Evolutionary conservation across 53 echinoderm and acorn worm genomes (phyloP).

Genomic region (Arbacia lixula): DNA sequence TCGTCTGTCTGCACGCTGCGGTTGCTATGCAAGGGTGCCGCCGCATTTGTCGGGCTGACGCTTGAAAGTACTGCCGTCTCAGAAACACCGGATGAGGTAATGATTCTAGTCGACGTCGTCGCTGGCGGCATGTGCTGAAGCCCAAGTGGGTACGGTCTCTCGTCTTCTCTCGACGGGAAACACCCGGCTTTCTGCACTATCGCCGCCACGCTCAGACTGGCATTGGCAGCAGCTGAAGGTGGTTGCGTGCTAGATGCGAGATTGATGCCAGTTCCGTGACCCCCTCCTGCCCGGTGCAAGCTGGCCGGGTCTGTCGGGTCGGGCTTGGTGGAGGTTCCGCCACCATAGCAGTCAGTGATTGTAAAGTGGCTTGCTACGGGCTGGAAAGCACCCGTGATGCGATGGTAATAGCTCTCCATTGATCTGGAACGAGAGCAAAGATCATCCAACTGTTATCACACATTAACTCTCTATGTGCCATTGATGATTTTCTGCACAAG

Average conservation of each 20-base stretch:
- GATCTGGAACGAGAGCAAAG: neutral
- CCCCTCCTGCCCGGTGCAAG: neutral
- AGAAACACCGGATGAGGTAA: slow-evolving; percentile 3
- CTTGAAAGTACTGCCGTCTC: neutral
- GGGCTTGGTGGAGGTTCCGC: slow-evolving; percentile 8
- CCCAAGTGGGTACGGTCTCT: neutral
- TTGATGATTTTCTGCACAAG: no score
- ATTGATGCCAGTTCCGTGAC: no score
- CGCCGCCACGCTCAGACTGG: slow-evolving; percentile 20
- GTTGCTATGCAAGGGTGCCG: slow-evolving; percentile 11
- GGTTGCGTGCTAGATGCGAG: neutral
- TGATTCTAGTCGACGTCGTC: neutral
- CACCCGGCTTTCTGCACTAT: slow-evolving; percentile 34
- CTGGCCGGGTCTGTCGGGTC: neutral
- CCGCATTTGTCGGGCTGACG: neutral
- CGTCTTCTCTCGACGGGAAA: slow-evolving; percentile 20
- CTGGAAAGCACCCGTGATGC: slow-evolving; percentile 7
- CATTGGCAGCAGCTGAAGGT: neutral
- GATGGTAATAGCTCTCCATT: slow-evolving; percentile 25
- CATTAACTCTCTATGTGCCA: no score
- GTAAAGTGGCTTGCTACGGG: neutral
- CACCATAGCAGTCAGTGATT: neutral
- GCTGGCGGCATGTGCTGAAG: slow-evolving; percentile 13
- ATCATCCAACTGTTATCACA: neutral
- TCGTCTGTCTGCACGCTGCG: slow-evolving; percentile 53